A percentile compares a stretch with the other conserved stretches of the same genome.
Conservation (phyloP, 2,113 vertebrate species). For the Micronycteris hirsuta region DNA sequence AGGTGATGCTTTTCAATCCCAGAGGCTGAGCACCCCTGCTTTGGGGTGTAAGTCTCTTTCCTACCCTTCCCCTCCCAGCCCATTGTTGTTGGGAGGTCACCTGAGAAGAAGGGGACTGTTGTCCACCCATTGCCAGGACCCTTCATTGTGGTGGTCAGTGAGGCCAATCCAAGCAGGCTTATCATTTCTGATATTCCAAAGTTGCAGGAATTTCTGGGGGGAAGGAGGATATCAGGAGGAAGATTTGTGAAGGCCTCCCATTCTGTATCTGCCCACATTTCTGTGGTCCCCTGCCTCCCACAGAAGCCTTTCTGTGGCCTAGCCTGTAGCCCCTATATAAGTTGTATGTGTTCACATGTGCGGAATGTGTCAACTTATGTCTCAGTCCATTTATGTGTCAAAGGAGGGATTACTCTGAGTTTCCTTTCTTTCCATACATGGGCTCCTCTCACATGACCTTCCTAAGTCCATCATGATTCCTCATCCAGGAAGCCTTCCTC, state of each 20-base stretch:
- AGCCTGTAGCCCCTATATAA: neutral
- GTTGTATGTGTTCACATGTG: neutral
- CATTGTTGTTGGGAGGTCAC: neutral
- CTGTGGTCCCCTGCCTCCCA: neutral
- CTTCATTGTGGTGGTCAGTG: neutral
- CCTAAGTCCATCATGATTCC: neutral
- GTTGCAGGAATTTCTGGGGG: constrained; percentile 40
- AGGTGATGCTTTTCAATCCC: neutral
- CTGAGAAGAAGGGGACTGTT: neutral
- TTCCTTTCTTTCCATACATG: neutral
- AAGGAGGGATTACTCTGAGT: neutral
- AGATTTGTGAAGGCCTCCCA: accelerated
- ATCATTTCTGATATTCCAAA: neutral
- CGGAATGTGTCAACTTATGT: neutral
- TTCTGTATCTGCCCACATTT: neutral
- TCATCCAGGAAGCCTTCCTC: neutral
- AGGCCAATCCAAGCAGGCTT: constrained; percentile 49
- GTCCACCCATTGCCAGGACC: constrained; percentile 54
- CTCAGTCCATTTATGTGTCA: neutral
- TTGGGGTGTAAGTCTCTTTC: accelerated
- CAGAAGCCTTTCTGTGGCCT: neutral
- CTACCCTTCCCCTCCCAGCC: accelerated
- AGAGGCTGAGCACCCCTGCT: neutral
- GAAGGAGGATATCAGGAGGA: neutral
- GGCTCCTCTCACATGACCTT: neutral